These are phyloP conservation scores for Neoascia interrupta DNA, from an alignment of 2,888 invertebrate species.

Conservation along the genomic window DNA sequence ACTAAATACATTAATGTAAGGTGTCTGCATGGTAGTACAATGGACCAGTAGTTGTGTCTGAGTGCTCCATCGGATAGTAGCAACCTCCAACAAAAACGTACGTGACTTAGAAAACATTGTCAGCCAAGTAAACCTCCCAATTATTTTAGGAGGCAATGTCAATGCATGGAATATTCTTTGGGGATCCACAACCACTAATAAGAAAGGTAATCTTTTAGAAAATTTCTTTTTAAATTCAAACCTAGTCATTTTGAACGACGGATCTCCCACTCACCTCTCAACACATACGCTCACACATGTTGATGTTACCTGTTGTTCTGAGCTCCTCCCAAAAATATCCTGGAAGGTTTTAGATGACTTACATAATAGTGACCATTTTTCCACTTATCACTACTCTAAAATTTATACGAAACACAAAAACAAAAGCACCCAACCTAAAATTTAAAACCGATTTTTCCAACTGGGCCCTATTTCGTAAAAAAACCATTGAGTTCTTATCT, in stretches of 20 bases:
- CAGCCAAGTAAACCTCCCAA: neutral
- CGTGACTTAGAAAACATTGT: no score
- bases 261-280: constrained; percentile 11
- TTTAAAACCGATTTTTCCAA: no score
- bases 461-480: no score
- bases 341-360: constrained; percentile 26
- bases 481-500: no score
- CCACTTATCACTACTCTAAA: no score
- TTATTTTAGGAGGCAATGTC: neutral
- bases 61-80: no score
- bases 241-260: constrained; percentile 2
- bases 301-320: constrained; percentile 23
- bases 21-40: no score
- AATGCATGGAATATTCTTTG: constrained; percentile 6
- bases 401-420: no score
- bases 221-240: constrained; percentile 1
- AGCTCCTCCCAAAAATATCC: constrained; percentile 1
- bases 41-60: no score
- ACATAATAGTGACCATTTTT: constrained; percentile 40
- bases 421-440: no score
- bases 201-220: constrained; percentile 7
- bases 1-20: no score
- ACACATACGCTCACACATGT: constrained; percentile 37
- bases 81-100: no score
- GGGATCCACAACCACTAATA: constrained; percentile 7